Evolutionary conservation across 1,140 invertebrate genomes (phyloP), one percentile per base, ranked within the genome.

Genomic region (Drosophila mojavensis): DNA sequence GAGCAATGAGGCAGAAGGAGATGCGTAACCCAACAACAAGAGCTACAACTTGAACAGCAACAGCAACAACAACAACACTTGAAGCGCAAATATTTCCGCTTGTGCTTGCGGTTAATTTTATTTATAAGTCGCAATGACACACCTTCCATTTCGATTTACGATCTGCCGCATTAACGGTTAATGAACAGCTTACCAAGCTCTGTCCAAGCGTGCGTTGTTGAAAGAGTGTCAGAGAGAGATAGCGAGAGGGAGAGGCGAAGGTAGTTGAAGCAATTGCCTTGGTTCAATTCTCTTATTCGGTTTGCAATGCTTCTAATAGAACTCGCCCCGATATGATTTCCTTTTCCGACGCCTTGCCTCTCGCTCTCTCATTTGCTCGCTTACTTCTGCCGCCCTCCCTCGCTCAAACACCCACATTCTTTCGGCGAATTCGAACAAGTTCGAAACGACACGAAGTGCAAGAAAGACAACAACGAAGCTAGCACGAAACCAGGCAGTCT

Each of bases 71-170:
- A 51, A 58, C 20, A 76, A 59, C 39, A 58, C 56, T 61, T 63
- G 47, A 78, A 76, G 73, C 70, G 65, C 76, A 89, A 90, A 90
- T 90, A 85, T 90, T 90, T 90, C 84, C 84, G 84, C 85, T 83
- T 81, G 79, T 72, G 65, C 70, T 77, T 67, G 85, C 78, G 77
- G 86, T 89, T 85, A 90, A 90, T 89, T 89, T 89, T 89, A 89
- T 89, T 89, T 89, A 90, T 90, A 89, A 90, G 78, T 79, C 85
- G 48, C 59, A 59, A 69, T 90, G 84, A 90, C 84, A 89, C 84
- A 89, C 84, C 84, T 89, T 90, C 67, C 63, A 74, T 58, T 68
- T 79, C 73, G 81, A 89, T 86, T 86, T 86, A 86, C 82, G 83
- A 84, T 71, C 74, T 75, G 54, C 51, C 69, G 85, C 67, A 81